Evolutionary conservation across 2,113 vertebrate genomes (phyloP).

Genomic region (Tylochromis polylepis): DNA sequence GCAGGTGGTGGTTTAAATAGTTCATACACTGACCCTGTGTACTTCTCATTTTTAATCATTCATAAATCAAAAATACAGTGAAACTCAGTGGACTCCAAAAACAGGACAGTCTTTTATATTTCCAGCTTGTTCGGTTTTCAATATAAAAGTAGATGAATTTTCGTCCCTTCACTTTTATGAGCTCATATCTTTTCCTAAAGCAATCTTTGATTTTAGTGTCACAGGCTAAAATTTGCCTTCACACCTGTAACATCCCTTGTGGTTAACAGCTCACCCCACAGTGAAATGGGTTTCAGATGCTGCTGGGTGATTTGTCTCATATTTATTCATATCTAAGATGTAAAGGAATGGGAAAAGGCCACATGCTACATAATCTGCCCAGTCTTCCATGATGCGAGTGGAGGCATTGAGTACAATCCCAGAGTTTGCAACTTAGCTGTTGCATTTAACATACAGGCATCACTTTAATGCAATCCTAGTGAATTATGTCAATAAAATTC

Average conservation of each 20-base stretch:
- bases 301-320: slow-evolving; percentile 3
- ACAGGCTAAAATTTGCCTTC: neutral
- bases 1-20: slow-evolving; percentile 57
- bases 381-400: neutral
- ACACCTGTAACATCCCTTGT: neutral
- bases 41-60: slow-evolving; percentile 55
- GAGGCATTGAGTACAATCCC: neutral
- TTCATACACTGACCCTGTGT: slow-evolving; percentile 38
- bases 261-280: neutral
- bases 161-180: neutral
- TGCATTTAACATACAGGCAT: neutral
- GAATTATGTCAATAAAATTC: neutral
- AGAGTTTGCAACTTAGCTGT: neutral
- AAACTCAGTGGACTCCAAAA: neutral
- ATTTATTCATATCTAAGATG: slow-evolving; percentile 9
- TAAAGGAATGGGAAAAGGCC: neutral
- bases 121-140: neutral
- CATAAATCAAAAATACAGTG: slow-evolving; percentile 24
- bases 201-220: neutral
- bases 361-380: neutral
- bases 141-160: neutral
- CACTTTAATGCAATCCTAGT: neutral
- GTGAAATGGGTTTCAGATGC: slow-evolving; percentile 8
- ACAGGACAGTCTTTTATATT: neutral
- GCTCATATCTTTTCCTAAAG: neutral